Percentiles rank a stretch among this genome's conserved stretches.
These are phyloP conservation scores for Mellivora capensis DNA, from an alignment of 2,113 vertebrate genomes.

Conservation along the genomic window DNA sequence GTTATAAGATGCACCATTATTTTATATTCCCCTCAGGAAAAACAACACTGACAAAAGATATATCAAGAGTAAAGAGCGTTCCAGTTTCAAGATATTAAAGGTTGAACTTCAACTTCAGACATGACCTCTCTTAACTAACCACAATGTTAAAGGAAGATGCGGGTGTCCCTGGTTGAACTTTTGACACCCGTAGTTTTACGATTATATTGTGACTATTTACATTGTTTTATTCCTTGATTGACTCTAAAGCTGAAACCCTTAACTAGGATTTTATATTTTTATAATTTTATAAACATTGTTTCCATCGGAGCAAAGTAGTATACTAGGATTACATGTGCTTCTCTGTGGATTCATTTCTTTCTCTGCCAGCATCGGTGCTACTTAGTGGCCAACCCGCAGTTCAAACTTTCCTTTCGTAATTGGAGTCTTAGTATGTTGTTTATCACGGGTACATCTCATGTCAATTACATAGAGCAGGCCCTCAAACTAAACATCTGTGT, in stretches of 20 bases:
- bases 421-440: not conserved
- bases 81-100: constrained; percentile 12
- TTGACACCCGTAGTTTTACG: not conserved
- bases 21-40: not conserved
- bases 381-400: not conserved
- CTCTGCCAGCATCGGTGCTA: not conserved
- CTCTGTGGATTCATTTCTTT: not conserved
- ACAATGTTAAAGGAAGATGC: accelerated
- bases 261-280: not conserved
- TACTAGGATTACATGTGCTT: not conserved
- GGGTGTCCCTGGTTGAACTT: not conserved
- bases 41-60: not conserved
- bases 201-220: not conserved
- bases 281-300: not conserved
- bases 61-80: not conserved
- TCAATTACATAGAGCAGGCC: not conserved
- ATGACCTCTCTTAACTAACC: not conserved
- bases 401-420: not conserved
- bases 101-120: not conserved
- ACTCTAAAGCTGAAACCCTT: not conserved
- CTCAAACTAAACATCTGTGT: not conserved
- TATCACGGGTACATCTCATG: not conserved
- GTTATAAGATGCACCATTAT: not conserved
- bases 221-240: not conserved
- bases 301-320: not conserved